phyloP scores from a whole-genome alignment of 2,797 vertebrate species.

The Petrocephalus sullivani region DNA sequence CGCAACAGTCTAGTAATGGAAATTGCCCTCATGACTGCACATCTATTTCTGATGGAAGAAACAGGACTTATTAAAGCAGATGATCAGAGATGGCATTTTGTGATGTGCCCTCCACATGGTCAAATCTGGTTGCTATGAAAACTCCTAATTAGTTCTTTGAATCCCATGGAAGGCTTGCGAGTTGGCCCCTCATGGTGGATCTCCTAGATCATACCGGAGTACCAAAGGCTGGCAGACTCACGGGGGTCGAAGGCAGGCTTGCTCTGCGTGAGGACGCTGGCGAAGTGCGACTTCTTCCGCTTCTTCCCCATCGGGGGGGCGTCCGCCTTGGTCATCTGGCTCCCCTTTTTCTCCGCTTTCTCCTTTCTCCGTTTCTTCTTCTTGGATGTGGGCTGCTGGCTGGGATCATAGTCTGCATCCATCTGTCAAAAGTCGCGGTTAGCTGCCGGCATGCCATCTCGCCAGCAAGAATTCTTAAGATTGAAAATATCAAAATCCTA shows the following conservation, averaged over 20 bases:
- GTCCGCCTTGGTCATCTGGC: constrained; percentile 54
- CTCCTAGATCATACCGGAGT: not conserved
- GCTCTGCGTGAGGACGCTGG: constrained; percentile 57
- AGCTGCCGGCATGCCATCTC: not conserved
- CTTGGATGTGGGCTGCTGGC: constrained; percentile 49
- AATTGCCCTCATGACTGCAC: not conserved
- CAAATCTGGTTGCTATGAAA: not conserved
- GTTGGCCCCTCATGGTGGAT: not conserved
- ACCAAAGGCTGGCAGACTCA: constrained; percentile 47
- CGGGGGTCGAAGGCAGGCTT: constrained; percentile 79
- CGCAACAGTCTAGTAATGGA: not conserved
- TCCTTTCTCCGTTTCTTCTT: constrained; percentile 49
- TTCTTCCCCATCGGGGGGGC: constrained; percentile 65
- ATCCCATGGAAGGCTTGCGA: not conserved
- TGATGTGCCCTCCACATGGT: not conserved
- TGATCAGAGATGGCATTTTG: not conserved
- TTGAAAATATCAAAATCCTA: not conserved
- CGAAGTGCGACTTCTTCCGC: constrained; percentile 71
- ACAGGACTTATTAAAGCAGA: not conserved
- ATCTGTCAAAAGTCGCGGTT: constrained; percentile 60
- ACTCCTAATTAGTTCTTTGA: not conserved
- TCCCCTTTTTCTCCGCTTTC: constrained; percentile 45
- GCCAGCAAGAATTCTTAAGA: not conserved
- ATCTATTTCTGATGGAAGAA: not conserved
- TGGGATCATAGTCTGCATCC: constrained; percentile 83